phyloP scores from a whole-genome alignment of 2,888 invertebrate genomes.

The Onthophagus sagittarius region DNA sequence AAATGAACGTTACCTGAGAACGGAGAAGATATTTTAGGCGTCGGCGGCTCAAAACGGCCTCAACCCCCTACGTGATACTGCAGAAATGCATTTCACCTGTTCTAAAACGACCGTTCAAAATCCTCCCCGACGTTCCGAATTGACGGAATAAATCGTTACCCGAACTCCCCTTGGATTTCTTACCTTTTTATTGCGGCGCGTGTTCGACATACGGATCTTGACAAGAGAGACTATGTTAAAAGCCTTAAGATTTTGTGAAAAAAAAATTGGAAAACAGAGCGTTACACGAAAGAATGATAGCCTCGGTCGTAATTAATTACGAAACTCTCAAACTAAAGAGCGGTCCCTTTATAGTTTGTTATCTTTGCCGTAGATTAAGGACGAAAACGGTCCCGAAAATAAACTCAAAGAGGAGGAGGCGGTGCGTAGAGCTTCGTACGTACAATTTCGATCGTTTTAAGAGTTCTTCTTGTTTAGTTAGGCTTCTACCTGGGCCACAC shows the following conservation, averaged over 20 bases:
- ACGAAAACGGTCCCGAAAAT: not conserved
- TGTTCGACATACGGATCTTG: not conserved
- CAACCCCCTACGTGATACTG: not conserved
- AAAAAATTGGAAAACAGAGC: not conserved
- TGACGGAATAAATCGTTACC: slow-evolving; percentile 6
- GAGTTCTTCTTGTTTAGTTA: not conserved
- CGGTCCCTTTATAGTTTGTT: not conserved
- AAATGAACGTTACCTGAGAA: not conserved
- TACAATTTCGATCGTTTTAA: not conserved
- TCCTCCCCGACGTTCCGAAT: not conserved
- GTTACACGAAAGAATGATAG: not conserved
- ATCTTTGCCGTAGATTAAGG: not conserved
- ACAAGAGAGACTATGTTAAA: not conserved
- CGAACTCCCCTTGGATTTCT: not conserved
- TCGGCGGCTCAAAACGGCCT: not conserved
- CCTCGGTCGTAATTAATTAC: slow-evolving; percentile 1
- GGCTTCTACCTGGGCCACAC: not conserved
- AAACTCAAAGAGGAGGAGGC: not conserved
- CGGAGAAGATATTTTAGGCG: not conserved
- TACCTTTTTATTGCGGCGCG: not conserved
- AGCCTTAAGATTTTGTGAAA: not conserved
- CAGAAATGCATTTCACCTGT: slow-evolving; percentile 5
- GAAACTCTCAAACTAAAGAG: slow-evolving; percentile 4
- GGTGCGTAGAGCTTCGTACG: not conserved
- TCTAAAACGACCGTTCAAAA: not conserved